Evolutionary conservation across 2,888 invertebrate species (phyloP), one percentile per base, ranked within the genome.

Genomic region (Nemoura dubitans): DNA sequence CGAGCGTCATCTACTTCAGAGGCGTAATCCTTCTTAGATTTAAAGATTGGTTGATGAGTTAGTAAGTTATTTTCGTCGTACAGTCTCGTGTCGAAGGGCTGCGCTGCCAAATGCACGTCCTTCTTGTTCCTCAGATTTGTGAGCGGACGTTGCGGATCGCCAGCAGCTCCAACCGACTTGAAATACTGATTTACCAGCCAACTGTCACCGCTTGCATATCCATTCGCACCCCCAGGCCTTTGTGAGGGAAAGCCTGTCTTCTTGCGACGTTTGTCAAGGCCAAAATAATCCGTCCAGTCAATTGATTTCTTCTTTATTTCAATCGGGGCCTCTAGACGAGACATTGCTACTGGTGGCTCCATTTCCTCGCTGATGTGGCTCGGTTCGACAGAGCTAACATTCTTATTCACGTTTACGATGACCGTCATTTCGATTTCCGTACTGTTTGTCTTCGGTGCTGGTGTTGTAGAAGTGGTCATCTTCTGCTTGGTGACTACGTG

Each of bases 221-320:
- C 59, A 59, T 89, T 95, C 95, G 36, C 3, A 36, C 36, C 36
- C 36, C 91, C 96, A 96, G 91, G n/a, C n/a, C n/a, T 59, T 93
- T 93, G 59, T 21, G 21, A 7, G 86, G 91, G 92, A 2, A 91
- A 90, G 76, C 92, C 92, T 0, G 94, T 92, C 89, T 95, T 95
- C 91, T 96, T 96, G 91, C 94, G 95, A 87, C 96, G 94, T 88
- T 95, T 94, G 90, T 97, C 97, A 88, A 97, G 94, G 0, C 97
- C 97, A 90, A 97, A 97, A 90, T 97, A 97, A 89, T 96, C 95
- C 0, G 96, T 95, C 97, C 97, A 97, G 90, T 97, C 95, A 87
- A 97, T 94, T 0, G 96, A 96, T 91, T 97, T 97, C 91, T 97
- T 97, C 88, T 95, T 94, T 7, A 96, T 91, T 30, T 92, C 92